Percentiles rank a stretch among this genome's conserved stretches.
Conservation (phyloP, 1,140 invertebrate genomes). For the Dinothrombium tinctorium region DNA sequence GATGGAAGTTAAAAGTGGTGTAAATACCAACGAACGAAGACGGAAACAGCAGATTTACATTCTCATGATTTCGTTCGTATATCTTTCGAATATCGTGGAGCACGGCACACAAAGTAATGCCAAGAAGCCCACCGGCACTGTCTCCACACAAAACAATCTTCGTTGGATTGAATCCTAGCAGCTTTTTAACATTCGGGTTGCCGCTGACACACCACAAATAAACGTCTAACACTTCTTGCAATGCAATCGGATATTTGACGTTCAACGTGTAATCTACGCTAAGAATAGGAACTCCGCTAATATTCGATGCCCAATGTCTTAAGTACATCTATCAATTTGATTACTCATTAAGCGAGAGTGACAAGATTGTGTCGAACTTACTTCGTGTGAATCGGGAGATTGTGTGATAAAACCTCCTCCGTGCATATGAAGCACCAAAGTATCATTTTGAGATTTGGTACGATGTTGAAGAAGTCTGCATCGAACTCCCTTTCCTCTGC, state of each 20-base stretch:
- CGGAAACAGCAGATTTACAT: not conserved
- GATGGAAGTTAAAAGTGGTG: not conserved
- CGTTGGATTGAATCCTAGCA: conserved; percentile 3
- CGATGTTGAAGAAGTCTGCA: not conserved
- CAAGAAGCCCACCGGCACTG: conserved; percentile 81
- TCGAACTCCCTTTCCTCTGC: not conserved
- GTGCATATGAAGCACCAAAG: conserved; percentile 33
- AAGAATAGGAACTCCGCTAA: conserved; percentile 39
- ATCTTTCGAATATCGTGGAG: not conserved
- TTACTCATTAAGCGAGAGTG: not conserved
- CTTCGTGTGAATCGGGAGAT: conserved; percentile 78
- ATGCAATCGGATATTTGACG: conserved; percentile 39
- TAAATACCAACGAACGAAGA: not conserved
- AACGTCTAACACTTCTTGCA: conserved; percentile 80
- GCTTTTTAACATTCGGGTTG: conserved; percentile 21
- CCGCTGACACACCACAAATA: conserved; percentile 57
- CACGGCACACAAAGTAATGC: conserved; percentile 16
- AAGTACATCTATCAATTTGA: conserved; percentile 4
- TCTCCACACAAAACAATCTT: conserved; percentile 36
- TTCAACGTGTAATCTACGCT: conserved; percentile 76
- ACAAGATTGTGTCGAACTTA: not conserved
- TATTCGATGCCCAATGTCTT: conserved; percentile 7
- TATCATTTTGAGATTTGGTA: not conserved
- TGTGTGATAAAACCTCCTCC: conserved; percentile 84
- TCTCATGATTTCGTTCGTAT: no score